A percentile compares a stretch with the other conserved stretches of the same genome.
phyloP scores from a whole-genome alignment of 2,797 vertebrate genomes.

The Tenualosa thibaudeaui region DNA sequence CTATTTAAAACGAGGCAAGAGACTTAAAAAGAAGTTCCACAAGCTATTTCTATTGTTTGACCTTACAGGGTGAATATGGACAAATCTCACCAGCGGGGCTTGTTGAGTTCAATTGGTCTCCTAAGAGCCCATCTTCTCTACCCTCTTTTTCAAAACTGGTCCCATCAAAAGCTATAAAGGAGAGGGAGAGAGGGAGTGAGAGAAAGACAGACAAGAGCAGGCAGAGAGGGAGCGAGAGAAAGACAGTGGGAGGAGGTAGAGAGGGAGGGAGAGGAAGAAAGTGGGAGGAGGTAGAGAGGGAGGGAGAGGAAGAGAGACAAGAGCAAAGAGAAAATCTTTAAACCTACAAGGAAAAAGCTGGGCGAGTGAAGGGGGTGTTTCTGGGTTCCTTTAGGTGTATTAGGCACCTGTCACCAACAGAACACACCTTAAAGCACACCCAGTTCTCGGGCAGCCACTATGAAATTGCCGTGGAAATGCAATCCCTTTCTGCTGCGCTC shows the following conservation, averaged over 20 bases:
- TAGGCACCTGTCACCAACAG: conserved; percentile 53
- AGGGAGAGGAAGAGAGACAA: conserved; percentile 4
- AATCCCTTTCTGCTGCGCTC: conserved; percentile 46
- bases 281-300: too few species aligned
- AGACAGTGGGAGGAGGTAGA: neutral
- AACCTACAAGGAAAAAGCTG: conserved; percentile 31
- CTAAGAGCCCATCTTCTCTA: conserved; percentile 40
- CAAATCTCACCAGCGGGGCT: conserved; percentile 31
- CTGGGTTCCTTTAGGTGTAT: conserved; percentile 54
- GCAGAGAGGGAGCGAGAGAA: neutral
- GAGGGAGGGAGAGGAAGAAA: neutral
- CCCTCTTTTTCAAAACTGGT: conserved; percentile 36
- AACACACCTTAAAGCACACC: conserved; percentile 44
- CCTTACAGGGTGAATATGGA: conserved; percentile 33
- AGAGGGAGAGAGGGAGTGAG: conserved; percentile 21
- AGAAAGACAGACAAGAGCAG: conserved; percentile 29
- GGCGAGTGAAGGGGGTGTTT: conserved; percentile 37
- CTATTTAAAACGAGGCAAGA: conserved; percentile 31
- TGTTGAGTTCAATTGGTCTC: conserved; percentile 46
- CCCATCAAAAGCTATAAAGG: conserved; percentile 38
- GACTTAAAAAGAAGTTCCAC: conserved; percentile 35
- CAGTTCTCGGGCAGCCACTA: conserved; percentile 41
- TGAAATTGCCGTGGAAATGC: conserved; percentile 43
- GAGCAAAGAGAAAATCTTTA: conserved; percentile 31
- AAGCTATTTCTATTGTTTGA: conserved; percentile 50